Conservation (phyloP, 2,797 vertebrate genomes). For the Centroberyx gerrardi region DNA sequence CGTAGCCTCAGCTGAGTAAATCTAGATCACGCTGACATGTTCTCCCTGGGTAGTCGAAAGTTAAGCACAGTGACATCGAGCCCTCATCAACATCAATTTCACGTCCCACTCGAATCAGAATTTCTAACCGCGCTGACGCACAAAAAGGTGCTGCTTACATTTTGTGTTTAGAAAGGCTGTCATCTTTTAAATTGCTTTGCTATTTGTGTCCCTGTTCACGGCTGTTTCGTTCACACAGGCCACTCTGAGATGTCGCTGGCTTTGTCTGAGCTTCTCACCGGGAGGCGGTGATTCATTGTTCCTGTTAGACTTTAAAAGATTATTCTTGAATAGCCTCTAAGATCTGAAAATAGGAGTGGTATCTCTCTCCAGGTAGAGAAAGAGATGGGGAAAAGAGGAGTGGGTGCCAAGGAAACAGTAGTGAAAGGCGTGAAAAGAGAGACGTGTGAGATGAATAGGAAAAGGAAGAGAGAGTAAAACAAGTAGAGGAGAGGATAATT, state of each 20-base stretch:
- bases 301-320: conserved; percentile 41
- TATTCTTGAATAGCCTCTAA: conserved; percentile 31
- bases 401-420: background rate
- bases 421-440: conserved; percentile 14
- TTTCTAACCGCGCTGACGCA: too few species aligned
- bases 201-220: conserved; percentile 1
- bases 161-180: too few species aligned
- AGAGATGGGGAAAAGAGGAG: conserved; percentile 5
- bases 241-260: background rate
- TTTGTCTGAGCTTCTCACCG: background rate
- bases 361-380: conserved; percentile 7
- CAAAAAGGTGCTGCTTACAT: too few species aligned
- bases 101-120: too few species aligned
- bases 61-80: too few species aligned
- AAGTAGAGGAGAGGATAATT: conserved; percentile 17
- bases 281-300: conserved; percentile 31
- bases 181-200: background rate
- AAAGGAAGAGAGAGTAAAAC: background rate
- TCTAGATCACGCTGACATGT: too few species aligned
- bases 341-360: conserved; percentile 13
- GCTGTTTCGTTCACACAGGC: conserved; percentile 12
- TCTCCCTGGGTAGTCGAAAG: too few species aligned
- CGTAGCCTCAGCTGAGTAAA: too few species aligned
- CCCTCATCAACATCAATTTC: too few species aligned
- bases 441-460: conserved; percentile 7